Evolutionary conservation across 2,113 vertebrate species (phyloP), one percentile per base, ranked within the genome.

Genomic region (Oncorhynchus tshawytscha): DNA sequence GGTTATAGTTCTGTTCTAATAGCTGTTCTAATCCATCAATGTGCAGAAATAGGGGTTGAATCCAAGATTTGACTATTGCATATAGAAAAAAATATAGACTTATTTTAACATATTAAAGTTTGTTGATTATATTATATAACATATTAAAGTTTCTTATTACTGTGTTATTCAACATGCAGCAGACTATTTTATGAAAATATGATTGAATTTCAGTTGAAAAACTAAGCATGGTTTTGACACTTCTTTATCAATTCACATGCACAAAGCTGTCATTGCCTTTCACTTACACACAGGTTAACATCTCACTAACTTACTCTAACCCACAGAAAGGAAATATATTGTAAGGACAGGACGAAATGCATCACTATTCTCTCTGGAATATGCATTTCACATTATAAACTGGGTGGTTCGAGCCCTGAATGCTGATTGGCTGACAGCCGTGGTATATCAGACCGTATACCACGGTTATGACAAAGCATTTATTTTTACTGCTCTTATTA

Each of bases 281-380:
- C 65, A 25, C 65, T 29, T 29, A 22, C 25, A 29, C 5, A 67
- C 15, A 29, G 15, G 13, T 2, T 29, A 67, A 29, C 65, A 67
- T 25, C 25, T 67, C 22, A 67, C 5, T 29, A 25, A 29, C 16
- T 29, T 16, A 67, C 8, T 60, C 62, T 39, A n/a, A 72, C 20
- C 84, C 70, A 75, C 54, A 81, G 74, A 71, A 78, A 80, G 79
- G 45, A 24, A 4, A 65, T 71, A 66, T 39, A 12, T 15, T 24
- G 31, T 25, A 64, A 79, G 77, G 57, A 31, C 15, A 54, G 4
- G 4, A 54, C 16, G 3, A 18, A 54, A 54, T 54, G 16, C 12
- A 54, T 18, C 16, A 16, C 0, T 54, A 15, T 54, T 54, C 5
- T 18, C 15, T 54, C 51, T 45, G 39, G 9, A 45, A 45, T 45